Percentiles rank a stretch among this genome's conserved stretches.
phyloP scores from a whole-genome alignment of 2,797 vertebrate species.

The Uromys caudimaculatus region DNA sequence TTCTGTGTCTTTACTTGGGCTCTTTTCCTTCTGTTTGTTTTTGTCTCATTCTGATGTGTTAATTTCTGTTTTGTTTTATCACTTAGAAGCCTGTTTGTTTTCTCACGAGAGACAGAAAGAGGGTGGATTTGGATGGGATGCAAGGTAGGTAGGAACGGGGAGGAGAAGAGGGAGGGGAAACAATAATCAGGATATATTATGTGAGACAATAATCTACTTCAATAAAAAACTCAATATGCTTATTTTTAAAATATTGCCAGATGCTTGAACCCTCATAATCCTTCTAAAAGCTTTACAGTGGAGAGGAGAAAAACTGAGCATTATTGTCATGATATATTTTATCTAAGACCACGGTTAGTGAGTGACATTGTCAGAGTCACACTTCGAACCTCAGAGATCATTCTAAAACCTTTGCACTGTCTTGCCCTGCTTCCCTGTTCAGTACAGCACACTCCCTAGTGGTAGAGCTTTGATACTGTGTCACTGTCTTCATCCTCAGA shows the following conservation, averaged over 20 bases:
- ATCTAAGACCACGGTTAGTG: neutral
- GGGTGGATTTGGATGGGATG: neutral
- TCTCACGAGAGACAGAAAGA: neutral
- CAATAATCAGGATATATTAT: neutral
- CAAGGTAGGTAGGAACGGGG: too few relatives aligned
- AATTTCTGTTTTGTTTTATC: neutral
- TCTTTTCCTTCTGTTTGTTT: neutral
- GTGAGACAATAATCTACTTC: too few relatives aligned
- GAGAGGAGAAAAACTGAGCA: neutral
- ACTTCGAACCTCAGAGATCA: slow-evolving; percentile 44
- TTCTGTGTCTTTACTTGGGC: neutral
- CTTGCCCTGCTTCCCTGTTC: neutral
- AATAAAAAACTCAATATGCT: neutral
- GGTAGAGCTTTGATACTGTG: neutral
- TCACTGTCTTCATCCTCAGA: neutral
- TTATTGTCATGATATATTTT: neutral
- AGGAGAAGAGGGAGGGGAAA: too few relatives aligned
- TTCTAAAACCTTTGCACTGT: neutral
- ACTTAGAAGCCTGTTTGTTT: neutral
- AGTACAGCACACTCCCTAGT: neutral
- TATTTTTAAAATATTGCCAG: slow-evolving; percentile 12
- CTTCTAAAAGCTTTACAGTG: neutral
- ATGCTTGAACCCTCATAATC: neutral
- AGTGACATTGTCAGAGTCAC: neutral
- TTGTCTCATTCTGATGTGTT: neutral